Base-by-base conservation (phyloP, 2,797 vertebrate genomes). In the Salarias fasciatus region DNA sequence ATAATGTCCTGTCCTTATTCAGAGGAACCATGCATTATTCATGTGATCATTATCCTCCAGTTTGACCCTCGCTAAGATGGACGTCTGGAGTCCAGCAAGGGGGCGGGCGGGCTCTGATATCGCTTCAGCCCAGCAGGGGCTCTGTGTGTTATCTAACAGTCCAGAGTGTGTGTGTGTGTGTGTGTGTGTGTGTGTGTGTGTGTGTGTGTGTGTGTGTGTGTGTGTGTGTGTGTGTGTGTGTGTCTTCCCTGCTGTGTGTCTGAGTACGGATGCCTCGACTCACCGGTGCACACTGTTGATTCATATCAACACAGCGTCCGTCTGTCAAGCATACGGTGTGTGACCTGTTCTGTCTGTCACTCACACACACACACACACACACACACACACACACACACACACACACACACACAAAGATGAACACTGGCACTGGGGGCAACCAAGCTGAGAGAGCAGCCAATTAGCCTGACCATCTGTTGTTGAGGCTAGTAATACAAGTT, bases 381-480 rank as follows among this genome's bases (percentile, higher is more conserved):
- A 37, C 5, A 37, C 9, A 37, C 35, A 37, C 35, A 37, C 35
- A 37, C 38, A 8, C 31, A 70, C 60, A 28, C 50, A 59, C 43
- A 43, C 40, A 49, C 43, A 29, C 30, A 57, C 44, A 30, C 52
- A 55, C 52, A 70, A 58, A 69, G 55, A 18, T 50, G 37, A 69
- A 75, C 56, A 68, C 45, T 49, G 12, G 46, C 63, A 53, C 56
- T 1, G 50, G 51, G 57, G 41, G 64, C 63, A 63, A 53, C 66
- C 60, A 50, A 74, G 56, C 75, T 74, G 59, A 77, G 71, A 63
- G 41, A 75, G 68, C 57, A 72, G 57, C 75, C 78, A 81, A 79
- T 79, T 84, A 79, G 72, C 72, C 53, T 53, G 59, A 50, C 78
- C 75, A 74, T 84, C 78, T 81, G 78, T 56, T 64, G 68, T 30